Evolutionary conservation across 2,888 invertebrate species (phyloP).

Genomic region (Eutolmus rufibarbis): DNA sequence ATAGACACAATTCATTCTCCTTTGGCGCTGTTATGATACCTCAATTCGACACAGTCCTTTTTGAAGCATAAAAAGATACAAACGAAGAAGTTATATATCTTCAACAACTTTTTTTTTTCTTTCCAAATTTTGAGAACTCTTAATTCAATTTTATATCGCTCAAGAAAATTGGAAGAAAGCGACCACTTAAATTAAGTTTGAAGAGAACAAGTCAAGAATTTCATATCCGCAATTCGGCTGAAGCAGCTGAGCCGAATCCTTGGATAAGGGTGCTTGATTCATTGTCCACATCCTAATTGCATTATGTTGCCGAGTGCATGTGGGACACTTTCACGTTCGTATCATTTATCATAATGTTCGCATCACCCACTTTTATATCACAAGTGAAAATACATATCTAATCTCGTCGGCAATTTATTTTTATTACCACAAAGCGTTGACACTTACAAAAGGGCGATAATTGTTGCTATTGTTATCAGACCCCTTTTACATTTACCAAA

Average conservation of each 20-base stretch:
- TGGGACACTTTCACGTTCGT: neutral
- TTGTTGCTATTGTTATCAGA: slow-evolving; percentile 34
- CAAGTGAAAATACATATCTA: slow-evolving; percentile 17
- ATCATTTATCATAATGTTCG: slow-evolving; percentile 29
- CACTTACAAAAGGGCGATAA: slow-evolving; percentile 35
- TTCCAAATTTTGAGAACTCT: neutral
- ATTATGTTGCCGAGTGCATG: slow-evolving; percentile 21
- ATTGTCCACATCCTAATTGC: slow-evolving; percentile 22
- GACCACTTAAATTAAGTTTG: neutral
- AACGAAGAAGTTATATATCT: neutral
- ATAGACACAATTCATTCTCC: neutral
- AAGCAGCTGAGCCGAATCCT: neutral
- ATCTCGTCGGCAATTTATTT: slow-evolving; percentile 31
- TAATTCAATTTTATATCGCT: neutral
- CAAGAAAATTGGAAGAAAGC: neutral
- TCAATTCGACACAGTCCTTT: neutral
- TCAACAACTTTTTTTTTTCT: neutral
- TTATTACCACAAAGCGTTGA: slow-evolving; percentile 39
- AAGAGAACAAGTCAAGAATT: neutral
- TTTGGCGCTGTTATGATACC: neutral
- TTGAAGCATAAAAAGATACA: neutral
- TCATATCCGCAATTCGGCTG: neutral
- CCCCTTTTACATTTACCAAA: neutral
- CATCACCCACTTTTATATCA: slow-evolving; percentile 17
- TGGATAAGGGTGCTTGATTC: neutral